A percentile compares a stretch with the other conserved stretches of the same genome.
These are phyloP conservation scores for Mystacides longicornis DNA, from an alignment of 2,888 invertebrate genomes.

Conservation along the genomic window DNA sequence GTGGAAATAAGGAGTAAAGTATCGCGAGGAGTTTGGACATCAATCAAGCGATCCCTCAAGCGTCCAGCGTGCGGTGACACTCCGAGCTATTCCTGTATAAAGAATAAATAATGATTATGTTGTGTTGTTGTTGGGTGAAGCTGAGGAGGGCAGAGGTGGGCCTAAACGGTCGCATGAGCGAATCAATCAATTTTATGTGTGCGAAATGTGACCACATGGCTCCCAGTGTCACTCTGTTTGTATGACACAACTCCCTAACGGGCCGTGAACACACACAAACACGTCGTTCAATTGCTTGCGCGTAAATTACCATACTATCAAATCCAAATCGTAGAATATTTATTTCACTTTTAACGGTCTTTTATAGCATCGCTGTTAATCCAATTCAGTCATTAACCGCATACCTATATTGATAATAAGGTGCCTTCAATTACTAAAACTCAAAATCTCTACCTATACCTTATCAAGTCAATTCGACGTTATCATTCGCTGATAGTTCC, in stretches of 20 bases:
- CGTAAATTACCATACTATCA: background rate
- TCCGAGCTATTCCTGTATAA: background rate
- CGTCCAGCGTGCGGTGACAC: background rate
- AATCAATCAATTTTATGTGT: slow-evolving; percentile 26
- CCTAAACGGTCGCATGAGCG: slow-evolving; percentile 3
- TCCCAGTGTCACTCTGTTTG: too few species aligned
- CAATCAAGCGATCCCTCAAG: background rate
- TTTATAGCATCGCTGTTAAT: too few species aligned
- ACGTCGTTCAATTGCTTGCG: background rate
- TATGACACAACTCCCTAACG: slow-evolving; percentile 17
- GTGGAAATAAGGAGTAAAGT: too few species aligned
- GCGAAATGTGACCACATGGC: slow-evolving; percentile 21
- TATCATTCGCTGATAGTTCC: too few species aligned
- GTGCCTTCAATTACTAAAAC: too few species aligned
- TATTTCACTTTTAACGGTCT: too few species aligned
- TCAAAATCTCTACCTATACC: too few species aligned
- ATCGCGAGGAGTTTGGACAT: too few species aligned
- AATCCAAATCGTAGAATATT: too few species aligned
- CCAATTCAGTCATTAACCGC: too few species aligned
- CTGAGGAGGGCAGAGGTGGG: background rate
- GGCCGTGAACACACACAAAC: slow-evolving; percentile 20
- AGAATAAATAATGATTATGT: background rate
- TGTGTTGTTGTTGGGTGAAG: background rate
- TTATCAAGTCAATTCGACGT: too few species aligned
- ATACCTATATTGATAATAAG: too few species aligned